phyloP scores from a whole-genome alignment of 2,113 vertebrate genomes.

The Murina feae region DNA sequence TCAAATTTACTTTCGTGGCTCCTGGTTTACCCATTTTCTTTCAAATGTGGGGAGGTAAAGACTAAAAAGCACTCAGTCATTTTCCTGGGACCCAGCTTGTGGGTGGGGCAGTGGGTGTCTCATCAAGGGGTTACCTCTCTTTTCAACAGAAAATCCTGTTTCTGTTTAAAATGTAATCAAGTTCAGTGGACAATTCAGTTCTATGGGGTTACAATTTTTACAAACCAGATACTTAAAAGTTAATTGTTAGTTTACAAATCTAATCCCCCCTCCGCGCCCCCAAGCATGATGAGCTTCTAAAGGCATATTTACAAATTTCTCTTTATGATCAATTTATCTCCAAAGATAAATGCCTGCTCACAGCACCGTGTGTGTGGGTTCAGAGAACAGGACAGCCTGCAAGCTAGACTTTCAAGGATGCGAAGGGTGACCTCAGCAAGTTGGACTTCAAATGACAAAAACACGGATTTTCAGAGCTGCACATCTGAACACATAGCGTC shows the following conservation, averaged over 20 bases:
- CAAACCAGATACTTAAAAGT: background rate
- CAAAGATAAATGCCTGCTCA: background rate
- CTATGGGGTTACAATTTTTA: background rate
- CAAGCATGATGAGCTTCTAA: background rate
- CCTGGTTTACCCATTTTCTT: background rate
- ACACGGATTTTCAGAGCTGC: background rate
- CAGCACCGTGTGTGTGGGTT: background rate
- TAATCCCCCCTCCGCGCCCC: too few relatives aligned
- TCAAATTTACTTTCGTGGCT: background rate
- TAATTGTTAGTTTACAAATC: constrained; percentile 24
- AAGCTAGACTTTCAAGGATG: background rate
- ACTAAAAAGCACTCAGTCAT: background rate
- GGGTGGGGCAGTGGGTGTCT: background rate
- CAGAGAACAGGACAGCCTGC: background rate
- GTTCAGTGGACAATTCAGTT: background rate
- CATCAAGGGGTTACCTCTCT: background rate
- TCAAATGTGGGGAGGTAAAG: background rate
- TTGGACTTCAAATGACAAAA: background rate
- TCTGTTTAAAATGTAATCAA: background rate
- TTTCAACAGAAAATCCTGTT: background rate
- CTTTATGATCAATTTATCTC: background rate
- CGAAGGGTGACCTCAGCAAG: background rate
- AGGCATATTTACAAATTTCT: background rate
- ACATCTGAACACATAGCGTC: background rate
- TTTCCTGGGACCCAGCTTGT: background rate